Evolutionary conservation across 2,888 invertebrate genomes (phyloP), one percentile per base, ranked within the genome.

Genomic region (Elaeidobius kamerunicus): DNA sequence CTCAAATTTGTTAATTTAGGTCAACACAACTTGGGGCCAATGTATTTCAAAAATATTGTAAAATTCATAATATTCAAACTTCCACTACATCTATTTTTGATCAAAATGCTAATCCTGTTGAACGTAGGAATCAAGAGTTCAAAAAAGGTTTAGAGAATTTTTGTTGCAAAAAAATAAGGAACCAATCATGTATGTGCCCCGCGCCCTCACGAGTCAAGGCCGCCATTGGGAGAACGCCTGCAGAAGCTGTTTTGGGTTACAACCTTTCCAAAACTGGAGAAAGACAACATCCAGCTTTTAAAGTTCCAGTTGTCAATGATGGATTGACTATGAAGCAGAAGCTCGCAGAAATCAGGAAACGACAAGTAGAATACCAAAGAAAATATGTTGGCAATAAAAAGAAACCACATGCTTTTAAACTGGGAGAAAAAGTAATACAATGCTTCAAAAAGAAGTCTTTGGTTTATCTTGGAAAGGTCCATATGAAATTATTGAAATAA

Each of bases 261-360:
- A 15, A 14, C 7, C 38, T 38, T 14, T 17, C 38, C 3, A 15
- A 5, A 16, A 14, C 38, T 5, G 15, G 14, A 16, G 3, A 17
- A 15, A 15, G 15, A 38, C 3, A 38, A 11, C 16, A 5, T 17
- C 38, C 4, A n/a, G n/a, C n/a, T n/a, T n/a, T n/a, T n/a, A n/a
- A n/a, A n/a, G n/a, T n/a, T n/a, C n/a, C n/a, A n/a, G 14, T 38
- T 3, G 38, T 38, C 17, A 38, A 38, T 38, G 15, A 38, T 16
- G 38, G 38, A 5, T 11, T 6, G 3, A 5, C 16, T 6, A 14
- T 14, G 16, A 9, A 27, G 9, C 6, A 27, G 9, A 27, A 27
- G 27, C 6, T 9, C 9, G 9, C 27, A 5, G 9, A 38, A 9
- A 15, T 38, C 9, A 38, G 38, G 16, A 16, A 38, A 16, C 3